phyloP scores from a whole-genome alignment of 2,888 invertebrate species.

The Congeria kusceri region DNA sequence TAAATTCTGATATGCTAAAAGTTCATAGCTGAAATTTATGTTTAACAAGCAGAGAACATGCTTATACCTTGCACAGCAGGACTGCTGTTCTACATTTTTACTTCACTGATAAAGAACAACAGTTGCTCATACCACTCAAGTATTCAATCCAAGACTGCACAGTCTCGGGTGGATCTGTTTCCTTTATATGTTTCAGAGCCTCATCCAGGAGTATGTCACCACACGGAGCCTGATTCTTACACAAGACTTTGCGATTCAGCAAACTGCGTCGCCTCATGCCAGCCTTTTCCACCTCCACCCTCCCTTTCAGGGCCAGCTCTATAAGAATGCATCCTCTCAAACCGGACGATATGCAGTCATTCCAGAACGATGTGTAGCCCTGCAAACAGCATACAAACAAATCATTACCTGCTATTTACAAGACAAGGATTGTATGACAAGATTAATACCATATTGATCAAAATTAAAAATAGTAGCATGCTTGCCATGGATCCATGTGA shows the following conservation, averaged over 20 bases:
- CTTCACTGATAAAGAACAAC: too few species aligned
- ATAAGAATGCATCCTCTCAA: conserved; percentile 99
- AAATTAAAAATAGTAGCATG: too few species aligned
- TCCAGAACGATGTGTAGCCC: conserved; percentile 95
- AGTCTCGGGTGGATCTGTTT: conserved; percentile 98
- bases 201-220: conserved; percentile 96
- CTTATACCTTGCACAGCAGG: too few species aligned
- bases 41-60: too few species aligned
- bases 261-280: conserved; percentile 96
- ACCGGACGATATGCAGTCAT: conserved; percentile 99
- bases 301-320: conserved; percentile 96
- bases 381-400: conserved; percentile 59
- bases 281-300: conserved; percentile 97
- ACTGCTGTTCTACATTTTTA: too few species aligned
- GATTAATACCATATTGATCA: too few species aligned
- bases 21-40: too few species aligned
- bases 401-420: too few species aligned
- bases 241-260: conserved; percentile 92
- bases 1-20: too few species aligned
- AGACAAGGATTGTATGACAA: too few species aligned
- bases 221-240: conserved; percentile 94
- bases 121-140: conserved; percentile 92
- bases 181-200: conserved; percentile 98
- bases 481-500: too few species aligned
- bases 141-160: conserved; percentile 99